A percentile compares a stretch with the other conserved stretches of the same genome.
Evolutionary conservation across 2,797 vertebrate genomes (phyloP).

Genomic region (Botia kubotai): DNA sequence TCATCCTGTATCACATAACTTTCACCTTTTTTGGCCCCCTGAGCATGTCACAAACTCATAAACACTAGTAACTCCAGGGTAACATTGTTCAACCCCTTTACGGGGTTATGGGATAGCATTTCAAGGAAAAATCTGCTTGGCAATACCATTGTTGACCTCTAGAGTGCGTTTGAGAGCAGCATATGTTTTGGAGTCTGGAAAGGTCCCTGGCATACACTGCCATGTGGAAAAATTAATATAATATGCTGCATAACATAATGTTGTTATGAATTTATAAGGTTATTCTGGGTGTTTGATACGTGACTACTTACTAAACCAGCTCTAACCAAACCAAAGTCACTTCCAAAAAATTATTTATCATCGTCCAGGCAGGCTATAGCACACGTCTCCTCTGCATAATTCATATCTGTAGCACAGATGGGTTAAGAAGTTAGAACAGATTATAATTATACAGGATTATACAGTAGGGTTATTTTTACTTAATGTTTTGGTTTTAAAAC

Average conservation of each 20-base stretch:
- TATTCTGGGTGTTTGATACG: too few relatives aligned
- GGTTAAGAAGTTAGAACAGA: background rate
- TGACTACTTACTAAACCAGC: too few relatives aligned
- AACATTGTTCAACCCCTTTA: slow-evolving; percentile 1
- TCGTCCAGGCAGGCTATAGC: too few relatives aligned
- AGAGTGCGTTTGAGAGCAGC: slow-evolving; percentile 88
- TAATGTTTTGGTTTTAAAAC: too few relatives aligned
- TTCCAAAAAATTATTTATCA: background rate
- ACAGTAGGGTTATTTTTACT: too few relatives aligned
- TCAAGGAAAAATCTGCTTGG: background rate
- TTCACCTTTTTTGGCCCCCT: slow-evolving; percentile 13
- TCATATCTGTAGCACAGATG: background rate
- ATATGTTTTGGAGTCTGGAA: slow-evolving; percentile 66
- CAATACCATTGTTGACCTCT: slow-evolving; percentile 77
- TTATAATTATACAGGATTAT: background rate
- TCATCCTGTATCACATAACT: slow-evolving; percentile 23
- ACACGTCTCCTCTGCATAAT: background rate
- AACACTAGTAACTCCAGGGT: slow-evolving; percentile 11
- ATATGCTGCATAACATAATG: slow-evolving; percentile 42
- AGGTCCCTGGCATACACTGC: slow-evolving; percentile 68
- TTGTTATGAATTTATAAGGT: too few relatives aligned
- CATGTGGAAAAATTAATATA: slow-evolving; percentile 65
- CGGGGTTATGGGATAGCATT: slow-evolving; percentile 23
- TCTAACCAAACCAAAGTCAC: background rate
- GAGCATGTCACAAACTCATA: slow-evolving; percentile 35